Percentiles rank a stretch among this genome's conserved stretches.
phyloP scores from a whole-genome alignment of 2,113 vertebrate genomes.

The Psammodynastes pulverulentus region DNA sequence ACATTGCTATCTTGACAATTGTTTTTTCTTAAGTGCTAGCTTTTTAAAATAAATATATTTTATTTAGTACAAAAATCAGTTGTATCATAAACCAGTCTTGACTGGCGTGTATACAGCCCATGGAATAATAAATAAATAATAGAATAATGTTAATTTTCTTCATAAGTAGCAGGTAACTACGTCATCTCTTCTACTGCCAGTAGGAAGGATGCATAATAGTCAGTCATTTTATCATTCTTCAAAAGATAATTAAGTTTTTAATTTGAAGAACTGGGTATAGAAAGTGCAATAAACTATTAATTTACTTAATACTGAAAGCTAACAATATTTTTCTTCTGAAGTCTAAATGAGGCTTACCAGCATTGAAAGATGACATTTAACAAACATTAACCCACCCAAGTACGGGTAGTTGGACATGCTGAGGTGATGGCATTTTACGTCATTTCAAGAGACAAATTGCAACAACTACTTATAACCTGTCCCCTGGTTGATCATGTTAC shows the following conservation, averaged over 20 bases:
- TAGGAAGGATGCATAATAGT: background rate
- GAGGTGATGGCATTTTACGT: background rate
- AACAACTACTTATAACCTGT: background rate
- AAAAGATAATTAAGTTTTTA: background rate
- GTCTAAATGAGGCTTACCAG: background rate
- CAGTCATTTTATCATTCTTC: background rate
- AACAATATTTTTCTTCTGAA: background rate
- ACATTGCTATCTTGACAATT: background rate
- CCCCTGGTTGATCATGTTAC: background rate
- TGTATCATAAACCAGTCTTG: background rate
- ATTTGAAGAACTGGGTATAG: conserved; percentile 7
- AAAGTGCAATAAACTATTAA: background rate
- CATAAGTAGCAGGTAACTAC: background rate
- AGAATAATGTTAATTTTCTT: background rate
- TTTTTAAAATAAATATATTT: background rate
- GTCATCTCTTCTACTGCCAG: background rate
- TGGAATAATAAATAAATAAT: background rate
- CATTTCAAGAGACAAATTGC: background rate
- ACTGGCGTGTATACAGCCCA: background rate
- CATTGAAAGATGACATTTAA: background rate
- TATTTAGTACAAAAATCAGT: background rate
- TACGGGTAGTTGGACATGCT: background rate
- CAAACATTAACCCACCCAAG: background rate
- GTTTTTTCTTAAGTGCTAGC: background rate
- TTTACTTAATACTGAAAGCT: conserved; percentile 2